Conservation (phyloP, 2,888 invertebrate genomes). For the Kuschelorhynchus macadamiae region DNA sequence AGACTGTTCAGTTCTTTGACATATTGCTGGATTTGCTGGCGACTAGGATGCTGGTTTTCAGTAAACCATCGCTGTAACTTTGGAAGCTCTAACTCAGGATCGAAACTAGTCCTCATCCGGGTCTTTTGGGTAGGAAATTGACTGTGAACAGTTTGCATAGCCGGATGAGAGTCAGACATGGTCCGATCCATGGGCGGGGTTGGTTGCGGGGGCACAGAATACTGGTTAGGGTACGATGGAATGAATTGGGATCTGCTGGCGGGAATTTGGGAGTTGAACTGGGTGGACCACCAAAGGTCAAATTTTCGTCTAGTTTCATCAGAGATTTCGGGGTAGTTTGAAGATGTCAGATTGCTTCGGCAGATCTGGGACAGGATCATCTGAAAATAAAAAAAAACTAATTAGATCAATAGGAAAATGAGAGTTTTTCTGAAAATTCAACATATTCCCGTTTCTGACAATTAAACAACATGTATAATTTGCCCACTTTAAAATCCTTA, state of each 20-base stretch:
- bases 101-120: constrained; percentile 96
- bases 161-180: constrained; percentile 77
- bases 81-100: constrained; percentile 96
- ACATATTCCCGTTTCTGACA: no score
- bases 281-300: constrained; percentile 90
- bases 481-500: no score
- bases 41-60: constrained; percentile 96
- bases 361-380: constrained; percentile 86
- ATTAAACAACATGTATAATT: no score
- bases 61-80: constrained; percentile 97
- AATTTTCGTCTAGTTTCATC: constrained; percentile 91
- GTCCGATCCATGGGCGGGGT: constrained; percentile 68
- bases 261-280: constrained; percentile 75
- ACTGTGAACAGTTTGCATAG: constrained; percentile 82
- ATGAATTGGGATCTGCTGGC: constrained; percentile 65
- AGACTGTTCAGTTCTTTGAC: constrained; percentile 93
- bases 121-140: constrained; percentile 89
- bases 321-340: constrained; percentile 80
- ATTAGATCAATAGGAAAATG: no score
- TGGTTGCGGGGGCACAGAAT: constrained; percentile 68
- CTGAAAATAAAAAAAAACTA: constrained; percentile 72
- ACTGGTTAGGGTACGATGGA: constrained; percentile 70
- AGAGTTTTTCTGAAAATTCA: no score
- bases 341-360: constrained; percentile 79
- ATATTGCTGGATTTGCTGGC: constrained; percentile 97